phyloP scores from a whole-genome alignment of 2,113 vertebrate species.

The Perca flavescens region DNA sequence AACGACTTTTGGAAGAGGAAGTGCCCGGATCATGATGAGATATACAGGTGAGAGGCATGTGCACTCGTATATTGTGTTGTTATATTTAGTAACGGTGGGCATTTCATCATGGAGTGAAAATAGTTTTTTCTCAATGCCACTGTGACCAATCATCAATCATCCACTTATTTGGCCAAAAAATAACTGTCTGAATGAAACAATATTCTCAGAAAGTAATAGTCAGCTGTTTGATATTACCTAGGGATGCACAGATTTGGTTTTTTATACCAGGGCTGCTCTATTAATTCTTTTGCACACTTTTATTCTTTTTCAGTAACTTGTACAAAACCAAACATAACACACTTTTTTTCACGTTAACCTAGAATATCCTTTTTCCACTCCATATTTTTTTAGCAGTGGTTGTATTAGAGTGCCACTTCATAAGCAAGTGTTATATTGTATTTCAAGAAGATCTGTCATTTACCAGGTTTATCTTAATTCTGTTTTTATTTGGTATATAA shows the following conservation, averaged over 20 bases:
- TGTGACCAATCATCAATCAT: not conserved
- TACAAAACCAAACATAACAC: not conserved
- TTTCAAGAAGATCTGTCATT: not conserved
- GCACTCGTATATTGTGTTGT: not conserved
- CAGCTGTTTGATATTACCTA: not conserved
- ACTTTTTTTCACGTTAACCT: not conserved
- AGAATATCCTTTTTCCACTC: not conserved
- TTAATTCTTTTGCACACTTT: not conserved
- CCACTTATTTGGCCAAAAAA: not conserved
- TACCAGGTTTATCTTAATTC: not conserved
- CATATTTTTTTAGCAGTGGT: not conserved
- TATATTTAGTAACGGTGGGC: not conserved
- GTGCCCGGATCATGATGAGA: constrained; percentile 82
- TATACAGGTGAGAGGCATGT: constrained; percentile 65
- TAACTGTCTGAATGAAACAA: not conserved
- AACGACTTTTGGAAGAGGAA: constrained; percentile 79
- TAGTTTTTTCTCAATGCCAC: not conserved
- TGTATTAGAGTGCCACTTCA: not conserved
- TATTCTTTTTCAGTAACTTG: not conserved
- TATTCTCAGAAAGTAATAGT: not conserved
- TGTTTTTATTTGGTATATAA: not conserved
- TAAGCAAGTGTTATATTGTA: not conserved
- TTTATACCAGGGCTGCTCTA: not conserved
- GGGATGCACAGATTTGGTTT: no score
- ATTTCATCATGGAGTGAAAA: not conserved